Conservation (phyloP, 2,888 invertebrate species). For the Rhodophaea formosa region DNA sequence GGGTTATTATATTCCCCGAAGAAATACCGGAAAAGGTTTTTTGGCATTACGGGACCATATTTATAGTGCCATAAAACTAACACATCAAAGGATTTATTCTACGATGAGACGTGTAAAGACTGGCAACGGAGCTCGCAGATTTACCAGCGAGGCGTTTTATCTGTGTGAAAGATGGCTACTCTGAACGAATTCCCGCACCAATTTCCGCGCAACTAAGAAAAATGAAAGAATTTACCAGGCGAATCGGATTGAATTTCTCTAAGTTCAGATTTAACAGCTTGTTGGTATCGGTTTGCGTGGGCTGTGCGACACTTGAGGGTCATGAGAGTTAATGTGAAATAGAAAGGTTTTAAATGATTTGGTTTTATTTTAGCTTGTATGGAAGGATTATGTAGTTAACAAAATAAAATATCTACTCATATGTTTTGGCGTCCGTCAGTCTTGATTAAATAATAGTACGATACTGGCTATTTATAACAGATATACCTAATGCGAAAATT, state of each 20-base stretch:
- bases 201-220: background rate
- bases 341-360: too few relatives aligned
- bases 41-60: background rate
- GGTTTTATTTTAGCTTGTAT: too few relatives aligned
- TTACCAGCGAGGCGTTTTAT: background rate
- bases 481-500: too few relatives aligned
- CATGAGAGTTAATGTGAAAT: too few relatives aligned
- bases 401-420: too few relatives aligned
- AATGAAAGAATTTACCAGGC: background rate
- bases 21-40: background rate
- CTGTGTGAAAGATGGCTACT: background rate
- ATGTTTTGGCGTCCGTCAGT: too few relatives aligned
- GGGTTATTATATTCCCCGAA: constrained; percentile 3
- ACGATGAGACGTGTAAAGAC: constrained; percentile 3
- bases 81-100: constrained; percentile 5
- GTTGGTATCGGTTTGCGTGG: background rate
- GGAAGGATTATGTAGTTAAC: too few relatives aligned
- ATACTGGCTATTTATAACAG: too few relatives aligned
- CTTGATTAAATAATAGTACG: too few relatives aligned
- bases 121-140: background rate
- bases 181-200: background rate
- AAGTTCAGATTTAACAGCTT: background rate
- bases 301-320: background rate
- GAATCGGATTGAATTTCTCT: background rate
- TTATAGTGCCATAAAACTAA: constrained; percentile 6